Evolutionary conservation across 2,888 invertebrate species (phyloP).

Genomic region (Eulithis testata): DNA sequence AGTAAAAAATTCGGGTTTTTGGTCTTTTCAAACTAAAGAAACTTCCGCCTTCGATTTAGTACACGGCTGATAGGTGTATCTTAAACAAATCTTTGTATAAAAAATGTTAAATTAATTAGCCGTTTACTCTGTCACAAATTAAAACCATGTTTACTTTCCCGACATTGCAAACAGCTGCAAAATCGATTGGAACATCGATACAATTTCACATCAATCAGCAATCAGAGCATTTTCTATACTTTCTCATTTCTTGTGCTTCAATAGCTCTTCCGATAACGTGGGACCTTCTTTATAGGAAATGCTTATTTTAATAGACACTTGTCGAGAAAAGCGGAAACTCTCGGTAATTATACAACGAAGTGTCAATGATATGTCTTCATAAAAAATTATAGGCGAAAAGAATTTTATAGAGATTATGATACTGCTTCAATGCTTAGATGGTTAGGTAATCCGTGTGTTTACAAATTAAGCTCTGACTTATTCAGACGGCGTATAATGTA

Average conservation of each 20-base stretch:
- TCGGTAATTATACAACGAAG: conserved; percentile 16
- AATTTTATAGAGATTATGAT: no score
- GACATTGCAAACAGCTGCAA: conserved; percentile 12
- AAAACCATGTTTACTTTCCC: conserved; percentile 15
- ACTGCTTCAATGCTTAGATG: no score
- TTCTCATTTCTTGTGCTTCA: conserved; percentile 50
- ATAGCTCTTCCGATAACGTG: conserved; percentile 66
- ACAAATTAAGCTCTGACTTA: no score
- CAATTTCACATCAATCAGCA: conserved; percentile 31
- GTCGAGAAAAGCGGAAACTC: conserved; percentile 32
- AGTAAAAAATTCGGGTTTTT: no score
- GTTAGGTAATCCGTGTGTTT: no score
- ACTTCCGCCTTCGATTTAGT: no score
- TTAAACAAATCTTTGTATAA: no score
- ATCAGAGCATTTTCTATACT: conserved; percentile 30
- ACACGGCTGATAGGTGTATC: no score
- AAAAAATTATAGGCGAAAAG: no score
- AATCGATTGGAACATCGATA: conserved; percentile 26
- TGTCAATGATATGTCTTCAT: neutral
- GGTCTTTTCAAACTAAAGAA: no score
- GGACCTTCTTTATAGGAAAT: conserved; percentile 61
- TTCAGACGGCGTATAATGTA: no score
- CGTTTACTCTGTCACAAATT: neutral
- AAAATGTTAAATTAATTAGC: no score
- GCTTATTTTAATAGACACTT: conserved; percentile 47